These are phyloP conservation scores for Blastobasis adustella DNA, from an alignment of 2,888 invertebrate species.

Conservation along the genomic window DNA sequence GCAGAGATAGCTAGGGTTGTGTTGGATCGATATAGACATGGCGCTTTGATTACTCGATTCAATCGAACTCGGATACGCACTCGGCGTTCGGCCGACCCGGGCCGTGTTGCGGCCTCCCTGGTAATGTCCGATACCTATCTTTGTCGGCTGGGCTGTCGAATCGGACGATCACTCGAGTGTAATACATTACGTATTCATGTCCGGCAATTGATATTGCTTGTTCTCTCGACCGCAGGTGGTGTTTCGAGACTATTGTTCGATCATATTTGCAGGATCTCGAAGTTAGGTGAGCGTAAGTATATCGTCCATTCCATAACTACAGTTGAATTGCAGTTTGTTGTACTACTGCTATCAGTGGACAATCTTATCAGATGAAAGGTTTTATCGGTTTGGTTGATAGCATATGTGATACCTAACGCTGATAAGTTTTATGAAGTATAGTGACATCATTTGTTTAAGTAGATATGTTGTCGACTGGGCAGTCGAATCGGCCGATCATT, in stretches of 20 bases:
- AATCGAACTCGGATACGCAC: conserved; percentile 54
- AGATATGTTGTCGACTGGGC: conserved; percentile 48
- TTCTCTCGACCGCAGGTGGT: conserved; percentile 12
- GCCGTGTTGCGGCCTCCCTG: conserved; percentile 44
- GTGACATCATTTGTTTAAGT: too few relatives aligned
- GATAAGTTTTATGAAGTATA: too few relatives aligned
- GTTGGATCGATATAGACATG: conserved; percentile 69
- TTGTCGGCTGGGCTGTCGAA: conserved; percentile 52
- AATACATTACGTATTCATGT: conserved; percentile 61
- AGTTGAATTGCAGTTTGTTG: too few relatives aligned
- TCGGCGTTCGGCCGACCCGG: conserved; percentile 30
- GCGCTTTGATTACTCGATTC: conserved; percentile 70
- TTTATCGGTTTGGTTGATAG: too few relatives aligned
- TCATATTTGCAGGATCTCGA: too few relatives aligned
- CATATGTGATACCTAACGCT: too few relatives aligned
- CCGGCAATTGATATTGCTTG: conserved; percentile 62
- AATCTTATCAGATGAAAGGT: too few relatives aligned
- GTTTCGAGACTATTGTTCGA: too few relatives aligned
- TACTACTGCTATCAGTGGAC: too few relatives aligned
- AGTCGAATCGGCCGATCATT: conserved; percentile 54
- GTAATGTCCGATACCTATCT: conserved; percentile 66
- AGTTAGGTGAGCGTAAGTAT: too few relatives aligned
- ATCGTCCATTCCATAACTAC: too few relatives aligned
- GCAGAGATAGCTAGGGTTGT: conserved; percentile 56
- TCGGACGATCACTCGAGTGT: conserved; percentile 49